These are phyloP conservation scores for Lasaia peninsularis DNA, from an alignment of 1,140 invertebrate genomes.

Conservation along the genomic window DNA sequence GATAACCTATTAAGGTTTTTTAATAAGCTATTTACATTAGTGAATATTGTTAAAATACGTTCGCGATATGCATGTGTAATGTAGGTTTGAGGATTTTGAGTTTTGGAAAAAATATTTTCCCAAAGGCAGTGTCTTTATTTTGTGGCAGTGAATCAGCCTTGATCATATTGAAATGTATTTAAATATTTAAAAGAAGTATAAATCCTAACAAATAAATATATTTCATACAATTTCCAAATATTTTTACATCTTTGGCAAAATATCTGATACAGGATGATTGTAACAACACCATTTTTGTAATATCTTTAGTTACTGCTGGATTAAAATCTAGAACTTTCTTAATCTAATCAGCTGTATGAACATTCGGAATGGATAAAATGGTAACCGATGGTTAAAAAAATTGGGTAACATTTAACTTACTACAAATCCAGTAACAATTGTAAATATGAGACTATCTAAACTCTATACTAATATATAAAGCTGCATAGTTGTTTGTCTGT, in stretches of 20 bases:
- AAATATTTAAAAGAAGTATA: not conserved
- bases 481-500: too few relatives aligned
- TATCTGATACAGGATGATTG: conserved; percentile 66
- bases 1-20: too few relatives aligned
- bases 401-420: not conserved
- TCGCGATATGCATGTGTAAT: too few relatives aligned
- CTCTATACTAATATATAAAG: too few relatives aligned
- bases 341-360: not conserved
- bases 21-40: too few relatives aligned
- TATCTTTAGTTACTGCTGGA: not conserved
- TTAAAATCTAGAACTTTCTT: not conserved
- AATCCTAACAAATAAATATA: conserved; percentile 36
- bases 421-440: not conserved
- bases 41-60: too few relatives aligned
- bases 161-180: not conserved
- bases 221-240: conserved; percentile 58
- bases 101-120: not conserved
- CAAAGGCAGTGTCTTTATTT: not conserved
- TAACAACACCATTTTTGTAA: conserved; percentile 34
- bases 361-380: not conserved
- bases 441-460: not conserved
- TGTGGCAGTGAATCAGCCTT: not conserved
- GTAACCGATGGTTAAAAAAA: not conserved
- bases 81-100: too few relatives aligned
- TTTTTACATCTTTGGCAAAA: conserved; percentile 73